phyloP scores from a whole-genome alignment of 2,888 invertebrate species.

The Eilema depressum region DNA sequence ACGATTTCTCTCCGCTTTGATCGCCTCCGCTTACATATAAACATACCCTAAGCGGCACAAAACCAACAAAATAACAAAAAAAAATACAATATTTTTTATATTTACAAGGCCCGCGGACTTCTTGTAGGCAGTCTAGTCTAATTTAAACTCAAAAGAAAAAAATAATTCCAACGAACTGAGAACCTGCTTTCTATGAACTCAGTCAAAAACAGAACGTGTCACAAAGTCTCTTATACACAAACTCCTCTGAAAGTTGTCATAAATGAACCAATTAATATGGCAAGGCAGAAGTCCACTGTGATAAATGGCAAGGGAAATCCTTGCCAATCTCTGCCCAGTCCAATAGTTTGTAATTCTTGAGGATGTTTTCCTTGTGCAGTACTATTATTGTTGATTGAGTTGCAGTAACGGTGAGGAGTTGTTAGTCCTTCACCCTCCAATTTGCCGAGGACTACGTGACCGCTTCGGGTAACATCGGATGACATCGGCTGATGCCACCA shows the following conservation, averaged over 20 bases:
- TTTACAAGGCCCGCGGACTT: too few relatives aligned
- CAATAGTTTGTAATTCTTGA: constrained; percentile 18
- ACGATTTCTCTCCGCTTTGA: too few relatives aligned
- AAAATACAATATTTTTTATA: neutral
- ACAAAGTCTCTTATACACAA: neutral
- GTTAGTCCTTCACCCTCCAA: constrained; percentile 33
- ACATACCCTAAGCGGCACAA: too few relatives aligned
- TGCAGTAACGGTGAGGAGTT: constrained; percentile 15
- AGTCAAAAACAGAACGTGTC: neutral
- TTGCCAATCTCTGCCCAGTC: constrained; percentile 7
- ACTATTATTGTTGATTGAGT: constrained; percentile 39
- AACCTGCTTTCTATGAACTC: neutral
- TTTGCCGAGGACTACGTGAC: constrained; percentile 44
- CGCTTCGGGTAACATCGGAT: constrained; percentile 29
- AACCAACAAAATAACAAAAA: too few relatives aligned
- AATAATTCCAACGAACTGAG: too few relatives aligned
- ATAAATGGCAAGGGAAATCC: constrained; percentile 2
- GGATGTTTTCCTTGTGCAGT: constrained; percentile 20
- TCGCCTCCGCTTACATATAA: too few relatives aligned
- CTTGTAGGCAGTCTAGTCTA: too few relatives aligned
- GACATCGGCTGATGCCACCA: constrained; percentile 33
- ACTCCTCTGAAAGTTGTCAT: neutral
- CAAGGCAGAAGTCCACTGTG: neutral
- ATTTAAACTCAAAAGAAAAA: too few relatives aligned
- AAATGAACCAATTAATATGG: constrained; percentile 13